These are phyloP conservation scores for Formica exsecta DNA, from an alignment of 1,140 invertebrate species.

Conservation along the genomic window DNA sequence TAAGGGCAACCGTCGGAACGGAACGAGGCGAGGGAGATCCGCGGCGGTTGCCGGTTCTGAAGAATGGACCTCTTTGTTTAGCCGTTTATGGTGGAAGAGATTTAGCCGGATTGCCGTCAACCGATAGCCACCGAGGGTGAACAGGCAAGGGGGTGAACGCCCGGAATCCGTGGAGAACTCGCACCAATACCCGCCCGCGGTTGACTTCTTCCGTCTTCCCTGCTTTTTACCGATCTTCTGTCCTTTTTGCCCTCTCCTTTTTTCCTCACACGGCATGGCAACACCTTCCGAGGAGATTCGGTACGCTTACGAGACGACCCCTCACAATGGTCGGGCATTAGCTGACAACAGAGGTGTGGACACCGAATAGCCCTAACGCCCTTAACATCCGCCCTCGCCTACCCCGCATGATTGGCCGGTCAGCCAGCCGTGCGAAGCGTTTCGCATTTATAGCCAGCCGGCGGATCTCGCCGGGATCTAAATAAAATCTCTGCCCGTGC, in stretches of 20 bases:
- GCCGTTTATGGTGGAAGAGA: constrained; percentile 87
- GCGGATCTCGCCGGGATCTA: constrained; percentile 82
- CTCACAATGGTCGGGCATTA: constrained; percentile 83
- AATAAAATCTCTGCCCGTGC: constrained; percentile 84
- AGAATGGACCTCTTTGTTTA: constrained; percentile 87
- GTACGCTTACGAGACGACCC: constrained; percentile 79
- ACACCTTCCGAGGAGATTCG: constrained; percentile 73
- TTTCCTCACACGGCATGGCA: constrained; percentile 44
- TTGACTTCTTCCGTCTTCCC: constrained; percentile 62
- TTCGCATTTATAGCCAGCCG: constrained; percentile 83
- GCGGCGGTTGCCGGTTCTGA: constrained; percentile 73
- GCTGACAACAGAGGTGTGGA: constrained; percentile 86
- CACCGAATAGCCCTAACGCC: constrained; percentile 80
- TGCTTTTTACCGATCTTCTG: constrained; percentile 56
- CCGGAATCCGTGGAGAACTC: constrained; percentile 71
- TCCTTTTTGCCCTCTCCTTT: constrained; percentile 28
- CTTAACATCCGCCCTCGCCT: constrained; percentile 59
- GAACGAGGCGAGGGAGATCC: constrained; percentile 29
- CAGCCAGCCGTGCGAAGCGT: constrained; percentile 70
- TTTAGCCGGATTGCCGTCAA: constrained; percentile 85
- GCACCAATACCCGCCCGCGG: constrained; percentile 73
- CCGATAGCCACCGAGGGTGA: constrained; percentile 79
- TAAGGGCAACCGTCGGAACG: constrained; percentile 76
- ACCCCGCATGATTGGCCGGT: constrained; percentile 75
- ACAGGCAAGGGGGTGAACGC: constrained; percentile 45